Conservation (phyloP, 2,113 vertebrate genomes). For the Phaethornis superciliosus region DNA sequence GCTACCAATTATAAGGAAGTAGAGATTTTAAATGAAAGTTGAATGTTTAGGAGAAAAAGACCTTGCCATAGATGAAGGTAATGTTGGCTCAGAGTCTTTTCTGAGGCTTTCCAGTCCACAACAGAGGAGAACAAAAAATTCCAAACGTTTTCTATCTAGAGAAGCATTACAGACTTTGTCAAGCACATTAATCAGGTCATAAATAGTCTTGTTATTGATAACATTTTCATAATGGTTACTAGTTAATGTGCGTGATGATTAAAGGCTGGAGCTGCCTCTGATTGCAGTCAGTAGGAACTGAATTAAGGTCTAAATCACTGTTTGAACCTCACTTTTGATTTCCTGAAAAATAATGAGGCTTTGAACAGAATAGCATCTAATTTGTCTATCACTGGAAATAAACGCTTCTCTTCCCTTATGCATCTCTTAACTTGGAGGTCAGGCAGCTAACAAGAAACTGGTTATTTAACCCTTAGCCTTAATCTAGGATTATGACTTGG, state of each 20-base stretch:
- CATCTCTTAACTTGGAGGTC: not conserved
- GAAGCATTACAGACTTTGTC: not conserved
- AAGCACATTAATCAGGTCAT: constrained; percentile 25
- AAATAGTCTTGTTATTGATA: constrained; percentile 30
- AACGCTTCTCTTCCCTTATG: not conserved
- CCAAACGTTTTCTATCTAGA: not conserved
- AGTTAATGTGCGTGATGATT: constrained; percentile 36
- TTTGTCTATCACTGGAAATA: constrained; percentile 21
- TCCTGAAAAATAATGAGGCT: constrained; percentile 49
- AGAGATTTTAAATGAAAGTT: not conserved
- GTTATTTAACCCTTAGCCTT: not conserved
- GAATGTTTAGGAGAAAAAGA: not conserved
- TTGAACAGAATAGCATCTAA: constrained; percentile 13
- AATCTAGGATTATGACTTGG: not conserved
- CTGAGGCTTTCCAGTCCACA: not conserved
- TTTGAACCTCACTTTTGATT: constrained; percentile 56
- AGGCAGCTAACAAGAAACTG: not conserved
- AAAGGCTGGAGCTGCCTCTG: constrained; percentile 23
- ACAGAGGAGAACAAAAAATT: not conserved
- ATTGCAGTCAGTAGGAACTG: constrained; percentile 46
- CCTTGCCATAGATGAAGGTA: not conserved
- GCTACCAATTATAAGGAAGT: not conserved
- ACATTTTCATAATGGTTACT: constrained; percentile 51
- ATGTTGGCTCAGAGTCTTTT: not conserved
- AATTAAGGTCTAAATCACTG: constrained; percentile 47